Evolutionary conservation across 2,113 vertebrate genomes (phyloP).

Genomic region (Tychaedon coryphoeus): DNA sequence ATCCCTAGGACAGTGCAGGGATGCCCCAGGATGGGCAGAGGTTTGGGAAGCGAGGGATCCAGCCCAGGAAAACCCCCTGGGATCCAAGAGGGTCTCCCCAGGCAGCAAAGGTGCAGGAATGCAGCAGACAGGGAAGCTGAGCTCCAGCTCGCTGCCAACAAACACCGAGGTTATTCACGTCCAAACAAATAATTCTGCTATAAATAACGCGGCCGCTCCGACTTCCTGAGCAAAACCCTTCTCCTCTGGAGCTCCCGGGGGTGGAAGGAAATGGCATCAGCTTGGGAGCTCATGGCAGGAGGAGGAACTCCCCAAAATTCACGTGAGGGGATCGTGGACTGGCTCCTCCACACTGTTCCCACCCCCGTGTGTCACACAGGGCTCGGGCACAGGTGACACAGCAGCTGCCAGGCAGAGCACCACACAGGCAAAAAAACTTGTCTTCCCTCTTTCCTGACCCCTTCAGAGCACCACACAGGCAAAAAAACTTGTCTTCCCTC

Average conservation of each 20-base stretch:
- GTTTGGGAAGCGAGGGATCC: background rate
- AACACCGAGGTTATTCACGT: conserved; percentile 3
- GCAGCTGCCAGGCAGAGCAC: background rate
- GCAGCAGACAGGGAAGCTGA: background rate
- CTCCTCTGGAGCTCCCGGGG: conserved; percentile 13
- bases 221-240: conserved; percentile 7
- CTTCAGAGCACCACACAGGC: background rate
- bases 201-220: conserved; percentile 5
- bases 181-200: conserved; percentile 53
- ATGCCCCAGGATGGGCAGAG: background rate
- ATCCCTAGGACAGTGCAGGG: background rate
- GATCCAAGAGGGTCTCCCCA: background rate
- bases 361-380: accelerated
- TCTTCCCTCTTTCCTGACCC: background rate
- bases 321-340: background rate
- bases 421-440: background rate
- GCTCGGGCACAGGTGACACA: accelerated
- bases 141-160: background rate
- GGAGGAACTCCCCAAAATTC: background rate
- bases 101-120: background rate
- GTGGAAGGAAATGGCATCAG: background rate
- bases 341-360: accelerated
- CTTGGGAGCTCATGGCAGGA: background rate
- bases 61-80: background rate
- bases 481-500: background rate